Evolutionary conservation across 2,797 vertebrate genomes (phyloP).

Genomic region (Buphagus erythrorhynchus): DNA sequence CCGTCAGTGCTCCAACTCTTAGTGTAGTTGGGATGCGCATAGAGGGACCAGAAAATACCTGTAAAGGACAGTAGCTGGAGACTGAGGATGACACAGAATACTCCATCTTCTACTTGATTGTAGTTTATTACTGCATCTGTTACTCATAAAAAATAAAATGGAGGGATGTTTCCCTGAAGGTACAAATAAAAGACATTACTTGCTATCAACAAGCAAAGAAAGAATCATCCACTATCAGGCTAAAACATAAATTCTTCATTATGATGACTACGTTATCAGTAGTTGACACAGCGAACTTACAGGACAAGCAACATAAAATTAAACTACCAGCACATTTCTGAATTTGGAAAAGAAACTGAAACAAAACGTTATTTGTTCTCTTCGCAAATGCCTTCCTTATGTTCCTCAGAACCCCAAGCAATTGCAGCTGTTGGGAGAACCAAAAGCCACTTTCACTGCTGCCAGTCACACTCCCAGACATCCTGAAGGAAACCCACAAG

Average conservation of each 20-base stretch:
- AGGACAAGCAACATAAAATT: background rate
- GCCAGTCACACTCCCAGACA: conserved; percentile 75
- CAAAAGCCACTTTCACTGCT: conserved; percentile 72
- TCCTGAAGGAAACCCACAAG: conserved; percentile 47
- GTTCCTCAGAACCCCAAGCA: conserved; percentile 64
- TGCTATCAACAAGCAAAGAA: background rate
- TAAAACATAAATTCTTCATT: background rate
- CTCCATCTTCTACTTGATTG: background rate
- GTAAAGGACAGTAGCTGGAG: background rate
- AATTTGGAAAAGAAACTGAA: background rate
- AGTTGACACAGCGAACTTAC: background rate
- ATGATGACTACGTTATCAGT: background rate
- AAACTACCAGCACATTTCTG: background rate
- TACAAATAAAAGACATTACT: background rate
- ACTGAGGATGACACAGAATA: background rate
- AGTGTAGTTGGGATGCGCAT: background rate
- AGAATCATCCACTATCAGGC: background rate
- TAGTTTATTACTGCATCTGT: background rate
- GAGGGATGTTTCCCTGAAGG: background rate
- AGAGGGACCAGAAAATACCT: background rate
- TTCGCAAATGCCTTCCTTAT: conserved; percentile 88
- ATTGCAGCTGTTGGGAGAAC: conserved; percentile 28
- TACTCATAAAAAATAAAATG: background rate
- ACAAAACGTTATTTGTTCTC: conserved; percentile 77
- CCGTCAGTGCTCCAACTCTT: background rate